Conservation (phyloP, 2,888 invertebrate species). For the Alviniconcha strummeri region DNA sequence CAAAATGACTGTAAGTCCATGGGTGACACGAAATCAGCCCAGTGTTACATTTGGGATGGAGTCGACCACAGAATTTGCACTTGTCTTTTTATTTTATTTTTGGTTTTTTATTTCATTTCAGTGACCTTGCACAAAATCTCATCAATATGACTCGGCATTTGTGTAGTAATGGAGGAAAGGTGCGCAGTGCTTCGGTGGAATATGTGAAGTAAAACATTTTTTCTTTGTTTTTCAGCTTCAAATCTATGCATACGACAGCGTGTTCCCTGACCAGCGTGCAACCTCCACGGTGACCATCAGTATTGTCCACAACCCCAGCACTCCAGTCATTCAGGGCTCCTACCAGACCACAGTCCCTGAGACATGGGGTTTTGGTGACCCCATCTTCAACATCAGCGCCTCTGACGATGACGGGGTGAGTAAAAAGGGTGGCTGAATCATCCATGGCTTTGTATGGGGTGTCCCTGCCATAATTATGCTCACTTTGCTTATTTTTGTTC, state of each 20-base stretch:
- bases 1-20: too few species aligned
- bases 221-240: slow-evolving; percentile 54
- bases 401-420: slow-evolving; percentile 64
- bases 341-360: slow-evolving; percentile 48
- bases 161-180: too few species aligned
- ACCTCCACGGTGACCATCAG: slow-evolving; percentile 50
- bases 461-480: neutral
- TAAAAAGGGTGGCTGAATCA: neutral
- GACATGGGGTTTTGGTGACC: slow-evolving; percentile 39
- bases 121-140: too few species aligned
- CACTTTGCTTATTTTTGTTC: neutral
- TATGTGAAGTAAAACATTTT: too few species aligned
- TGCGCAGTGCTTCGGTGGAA: too few species aligned
- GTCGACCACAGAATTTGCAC: too few species aligned
- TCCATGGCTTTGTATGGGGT: too few species aligned
- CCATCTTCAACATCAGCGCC: slow-evolving; percentile 52
- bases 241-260: slow-evolving; percentile 58
- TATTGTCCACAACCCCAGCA: slow-evolving; percentile 46
- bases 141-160: too few species aligned
- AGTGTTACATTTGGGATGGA: too few species aligned
- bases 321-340: slow-evolving; percentile 51
- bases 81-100: too few species aligned
- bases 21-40: too few species aligned
- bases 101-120: too few species aligned
- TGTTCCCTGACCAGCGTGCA: slow-evolving; percentile 48